These are phyloP conservation scores for Leptonema lineaticorne DNA, from an alignment of 1,140 invertebrate species.

Conservation along the genomic window DNA sequence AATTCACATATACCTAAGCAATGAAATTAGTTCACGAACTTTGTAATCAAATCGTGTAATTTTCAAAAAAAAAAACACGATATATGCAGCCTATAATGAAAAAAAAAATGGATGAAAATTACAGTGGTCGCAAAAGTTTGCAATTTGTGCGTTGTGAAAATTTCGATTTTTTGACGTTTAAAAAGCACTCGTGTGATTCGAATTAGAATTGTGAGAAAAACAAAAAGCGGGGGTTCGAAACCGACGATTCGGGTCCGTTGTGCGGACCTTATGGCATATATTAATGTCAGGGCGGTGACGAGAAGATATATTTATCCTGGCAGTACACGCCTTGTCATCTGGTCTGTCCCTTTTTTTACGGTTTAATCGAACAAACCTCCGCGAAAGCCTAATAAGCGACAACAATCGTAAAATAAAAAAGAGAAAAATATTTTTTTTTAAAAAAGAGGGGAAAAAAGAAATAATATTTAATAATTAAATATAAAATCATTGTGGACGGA, in stretches of 20 bases:
- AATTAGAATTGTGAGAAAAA: not conserved
- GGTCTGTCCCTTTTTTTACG: conserved; percentile 18
- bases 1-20: too few relatives aligned
- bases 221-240: not conserved
- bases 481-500: too few relatives aligned
- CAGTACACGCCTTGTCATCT: conserved; percentile 23
- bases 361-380: not conserved
- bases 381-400: not conserved
- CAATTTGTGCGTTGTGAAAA: too few relatives aligned
- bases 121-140: too few relatives aligned
- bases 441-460: too few relatives aligned
- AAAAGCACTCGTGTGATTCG: not conserved
- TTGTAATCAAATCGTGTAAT: too few relatives aligned
- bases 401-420: not conserved
- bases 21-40: too few relatives aligned
- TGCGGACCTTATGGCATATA: conserved; percentile 18
- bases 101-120: too few relatives aligned
- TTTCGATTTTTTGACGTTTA: not conserved
- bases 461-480: too few relatives aligned
- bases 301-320: conserved; percentile 33
- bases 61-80: too few relatives aligned
- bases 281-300: conserved; percentile 30
- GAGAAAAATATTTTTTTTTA: too few relatives aligned
- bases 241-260: not conserved
- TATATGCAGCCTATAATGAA: too few relatives aligned